Percentiles rank a stretch among this genome's conserved stretches.
These are phyloP conservation scores for Sitobion miscanthi DNA, from an alignment of 1,140 invertebrate species.

Conservation along the genomic window DNA sequence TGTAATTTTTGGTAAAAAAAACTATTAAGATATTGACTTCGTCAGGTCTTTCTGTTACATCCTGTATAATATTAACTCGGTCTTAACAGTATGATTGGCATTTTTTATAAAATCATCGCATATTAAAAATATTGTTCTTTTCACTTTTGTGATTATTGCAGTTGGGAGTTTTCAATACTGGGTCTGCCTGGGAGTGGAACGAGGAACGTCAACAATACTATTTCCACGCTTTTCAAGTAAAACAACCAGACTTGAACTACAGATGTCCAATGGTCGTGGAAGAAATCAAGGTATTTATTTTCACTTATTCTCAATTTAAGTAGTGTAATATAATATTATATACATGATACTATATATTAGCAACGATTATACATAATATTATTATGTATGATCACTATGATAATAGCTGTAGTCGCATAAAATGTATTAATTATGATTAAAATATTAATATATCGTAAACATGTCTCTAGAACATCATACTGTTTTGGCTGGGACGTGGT, in stretches of 20 bases:
- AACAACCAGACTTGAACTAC: slow-evolving; percentile 81
- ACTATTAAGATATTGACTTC: too few species aligned
- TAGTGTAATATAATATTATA: too few species aligned
- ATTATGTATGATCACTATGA: too few species aligned
- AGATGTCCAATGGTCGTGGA: slow-evolving; percentile 68
- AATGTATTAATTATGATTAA: too few species aligned
- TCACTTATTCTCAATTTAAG: too few species aligned
- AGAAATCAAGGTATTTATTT: slow-evolving; percentile 68
- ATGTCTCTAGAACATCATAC: slow-evolving; percentile 63
- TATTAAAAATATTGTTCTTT: too few species aligned
- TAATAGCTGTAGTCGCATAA: too few species aligned
- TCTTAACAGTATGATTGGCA: background rate
- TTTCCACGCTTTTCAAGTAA: slow-evolving; percentile 73
- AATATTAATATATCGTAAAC: background rate
- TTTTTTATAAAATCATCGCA: background rate
- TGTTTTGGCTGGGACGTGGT: slow-evolving; percentile 72
- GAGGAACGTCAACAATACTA: slow-evolving; percentile 74
- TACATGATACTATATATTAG: too few species aligned
- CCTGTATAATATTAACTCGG: too few species aligned
- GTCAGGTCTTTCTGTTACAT: too few species aligned
- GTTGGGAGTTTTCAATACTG: slow-evolving; percentile 71
- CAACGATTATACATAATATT: too few species aligned
- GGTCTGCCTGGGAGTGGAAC: slow-evolving; percentile 76
- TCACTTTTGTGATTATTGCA: slow-evolving; percentile 60
- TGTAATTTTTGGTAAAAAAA: too few species aligned